Evolutionary conservation across 2,113 vertebrate species (phyloP), one percentile per base, ranked within the genome.

Genomic region (Ophthalmolycus amberensis): DNA sequence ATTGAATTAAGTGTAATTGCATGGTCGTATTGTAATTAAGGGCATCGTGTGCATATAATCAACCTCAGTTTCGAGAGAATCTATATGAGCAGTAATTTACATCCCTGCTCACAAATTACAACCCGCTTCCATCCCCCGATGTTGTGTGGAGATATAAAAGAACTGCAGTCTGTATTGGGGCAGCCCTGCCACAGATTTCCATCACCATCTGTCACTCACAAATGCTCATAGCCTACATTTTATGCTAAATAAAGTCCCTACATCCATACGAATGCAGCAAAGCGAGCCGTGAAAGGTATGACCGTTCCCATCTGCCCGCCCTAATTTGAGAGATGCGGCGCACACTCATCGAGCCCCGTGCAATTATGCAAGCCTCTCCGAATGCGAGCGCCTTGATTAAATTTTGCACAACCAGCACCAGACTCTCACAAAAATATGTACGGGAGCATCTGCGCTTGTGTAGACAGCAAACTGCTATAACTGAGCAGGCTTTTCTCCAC

Each of bases 291-390:
- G 82, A 90, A 86, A 89, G 71, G 83, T 86, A 80, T 75, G 86
- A 85, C 86, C 82, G 63, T 71, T 86, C 84, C 56, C 86, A 86
- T 85, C 83, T 89, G 79, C 79, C 81, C 32, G 34, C 46, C 69
- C 56, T 90, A 88, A 91, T 90, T 86, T 80, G 75, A 86, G 79
- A 83, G 83, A 90, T 52, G 83, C 50, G 86, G 72, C 75, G 73
- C 69, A 67, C 75, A 80, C 65, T 90, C 77, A 84, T 88, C 83
- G 88, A 66, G 65, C 50, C 78, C 77, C 14, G 27, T 65, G 78
- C 80, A 83, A 88, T 91, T 89, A 90, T 82, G 77, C 80, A 88
- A 48, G 59, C 75, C 64, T 89, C 81, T 44, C 79, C 75, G 85
- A 82, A 86, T 87, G 74, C 37, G 58, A 85, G 58, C 29, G 66